phyloP scores from a whole-genome alignment of 2,888 invertebrate genomes.

The Sympetrum striolatum region DNA sequence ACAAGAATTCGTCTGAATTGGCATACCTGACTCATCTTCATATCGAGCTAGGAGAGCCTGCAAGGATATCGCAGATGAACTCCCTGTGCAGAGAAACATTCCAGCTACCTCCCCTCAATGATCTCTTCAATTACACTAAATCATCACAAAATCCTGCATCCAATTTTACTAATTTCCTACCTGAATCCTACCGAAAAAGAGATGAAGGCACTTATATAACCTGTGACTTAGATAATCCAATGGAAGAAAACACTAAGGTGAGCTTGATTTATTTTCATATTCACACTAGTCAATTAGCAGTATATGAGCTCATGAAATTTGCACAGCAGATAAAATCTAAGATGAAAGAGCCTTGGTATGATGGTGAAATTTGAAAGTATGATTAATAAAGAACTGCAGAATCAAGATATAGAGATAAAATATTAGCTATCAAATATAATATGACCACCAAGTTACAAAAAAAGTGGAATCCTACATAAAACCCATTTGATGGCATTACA shows the following conservation, averaged over 20 bases:
- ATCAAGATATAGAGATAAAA: too few species aligned
- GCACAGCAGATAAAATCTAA: background rate
- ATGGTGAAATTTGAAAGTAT: too few species aligned
- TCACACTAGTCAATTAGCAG: background rate
- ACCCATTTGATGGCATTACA: too few species aligned
- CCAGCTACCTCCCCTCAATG: background rate
- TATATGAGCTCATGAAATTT: background rate
- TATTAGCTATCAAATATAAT: too few species aligned
- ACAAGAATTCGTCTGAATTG: conserved; percentile 54
- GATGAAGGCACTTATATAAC: background rate
- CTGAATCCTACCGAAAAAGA: background rate
- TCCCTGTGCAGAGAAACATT: conserved; percentile 50
- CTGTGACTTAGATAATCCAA: background rate
- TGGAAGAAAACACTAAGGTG: background rate
- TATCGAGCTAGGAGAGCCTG: conserved; percentile 50
- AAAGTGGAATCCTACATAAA: too few species aligned
- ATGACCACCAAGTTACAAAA: too few species aligned
- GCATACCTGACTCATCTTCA: conserved; percentile 55
- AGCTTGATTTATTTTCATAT: background rate
- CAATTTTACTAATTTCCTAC: background rate
- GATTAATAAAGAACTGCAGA: too few species aligned
- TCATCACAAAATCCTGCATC: background rate
- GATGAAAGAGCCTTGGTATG: background rate
- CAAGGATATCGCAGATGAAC: conserved; percentile 52
- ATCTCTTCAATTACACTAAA: background rate